phyloP scores from a whole-genome alignment of 2,888 invertebrate genomes.

The Tachina grossa region DNA sequence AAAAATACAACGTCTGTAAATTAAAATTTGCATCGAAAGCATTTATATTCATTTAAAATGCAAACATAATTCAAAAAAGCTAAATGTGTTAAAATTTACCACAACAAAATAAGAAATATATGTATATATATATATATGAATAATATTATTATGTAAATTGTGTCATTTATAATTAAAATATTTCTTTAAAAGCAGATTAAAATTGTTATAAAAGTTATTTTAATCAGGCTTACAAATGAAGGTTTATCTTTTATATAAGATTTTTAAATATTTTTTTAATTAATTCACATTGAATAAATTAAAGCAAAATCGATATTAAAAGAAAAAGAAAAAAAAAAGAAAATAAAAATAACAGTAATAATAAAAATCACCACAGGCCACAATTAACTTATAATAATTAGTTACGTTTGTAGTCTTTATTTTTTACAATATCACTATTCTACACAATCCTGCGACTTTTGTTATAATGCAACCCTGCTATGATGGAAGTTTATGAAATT shows the following conservation, averaged over 20 bases:
- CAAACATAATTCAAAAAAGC: constrained; percentile 19
- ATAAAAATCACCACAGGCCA: constrained; percentile 9
- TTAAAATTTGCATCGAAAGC: constrained; percentile 54
- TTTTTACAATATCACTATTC: no score
- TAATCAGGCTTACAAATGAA: background rate
- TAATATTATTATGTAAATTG: constrained; percentile 60
- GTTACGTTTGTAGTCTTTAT: no score
- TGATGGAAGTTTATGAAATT: no score
- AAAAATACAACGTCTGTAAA: constrained; percentile 34
- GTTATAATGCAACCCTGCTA: no score
- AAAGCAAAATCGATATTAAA: background rate
- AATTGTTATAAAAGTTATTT: background rate
- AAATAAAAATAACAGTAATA: background rate
- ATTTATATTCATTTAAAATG: constrained; percentile 57
- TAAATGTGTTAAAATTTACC: constrained; percentile 16
- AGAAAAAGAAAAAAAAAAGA: no score
- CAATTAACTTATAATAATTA: constrained; percentile 6
- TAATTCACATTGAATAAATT: constrained; percentile 10
- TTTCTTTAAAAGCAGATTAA: constrained; percentile 22
- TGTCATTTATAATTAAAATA: constrained; percentile 44
- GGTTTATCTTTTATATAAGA: background rate
- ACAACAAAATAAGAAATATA: background rate
- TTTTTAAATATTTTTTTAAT: background rate
- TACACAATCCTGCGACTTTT: no score
- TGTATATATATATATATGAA: no score